Base-by-base conservation (phyloP, 2,888 invertebrate genomes). In the Drosophila ezoana region DNA sequence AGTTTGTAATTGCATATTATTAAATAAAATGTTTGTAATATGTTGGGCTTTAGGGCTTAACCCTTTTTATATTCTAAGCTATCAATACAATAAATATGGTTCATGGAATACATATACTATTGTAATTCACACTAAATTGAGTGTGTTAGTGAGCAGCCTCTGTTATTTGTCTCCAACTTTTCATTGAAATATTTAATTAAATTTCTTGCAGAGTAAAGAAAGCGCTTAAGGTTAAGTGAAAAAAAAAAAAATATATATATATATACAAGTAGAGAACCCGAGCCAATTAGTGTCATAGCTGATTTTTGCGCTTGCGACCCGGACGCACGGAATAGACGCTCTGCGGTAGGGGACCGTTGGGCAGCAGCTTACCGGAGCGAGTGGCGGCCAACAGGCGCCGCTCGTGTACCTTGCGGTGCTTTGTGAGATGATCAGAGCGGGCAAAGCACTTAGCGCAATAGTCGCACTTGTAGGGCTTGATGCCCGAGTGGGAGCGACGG, bases 401-500 rank as follows among this genome's bases (percentile, higher is more conserved):
- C 48, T 95, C 95, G 91, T 97, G 97, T 8, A 97, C 96, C 81
- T 96, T 97, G 14, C 96, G 95, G 92, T 99, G 98, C 92, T 98
- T 98, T 28, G 98, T 95, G 62, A 98, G 94, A 92, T 99, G 98
- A 92, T 99, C 98, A 32, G 98, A 98, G 28, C 98, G 94, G 0
- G 98, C 97, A 92, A 99, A 99, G 71, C 92, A 94, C 92, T 98
- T 98, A 51, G 95, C 94, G 91, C 98, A 99, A 83, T 97, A 94
- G 63, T 94, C 94, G 92, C 98, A 99, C 64, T 95, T 95, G 92
- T 98, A 98, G 0, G 98, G 98, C 92, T 98, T 98, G 71, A 98
- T 95, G 0, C 98, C 98, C 0, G 98, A 98, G 92, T 98, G 98
- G n/a, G 98, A 98, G 73, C 98, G 94, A 57, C 96, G 95, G 91